These are phyloP conservation scores for Crenichthys baileyi DNA, from an alignment of 2,797 vertebrate genomes.

Conservation along the genomic window DNA sequence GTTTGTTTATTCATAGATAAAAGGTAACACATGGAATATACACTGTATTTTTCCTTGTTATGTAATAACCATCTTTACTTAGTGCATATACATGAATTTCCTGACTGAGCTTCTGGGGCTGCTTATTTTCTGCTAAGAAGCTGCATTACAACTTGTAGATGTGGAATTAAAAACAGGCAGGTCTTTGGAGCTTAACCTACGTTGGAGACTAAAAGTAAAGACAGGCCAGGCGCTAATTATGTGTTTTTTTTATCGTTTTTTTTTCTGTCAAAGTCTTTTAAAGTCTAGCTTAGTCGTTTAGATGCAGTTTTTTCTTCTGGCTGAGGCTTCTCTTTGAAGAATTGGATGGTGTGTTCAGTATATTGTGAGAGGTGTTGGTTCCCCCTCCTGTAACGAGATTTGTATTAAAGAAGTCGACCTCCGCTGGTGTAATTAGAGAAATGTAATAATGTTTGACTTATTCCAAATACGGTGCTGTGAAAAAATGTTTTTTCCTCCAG, in stretches of 20 bases:
- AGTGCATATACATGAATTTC: not conserved
- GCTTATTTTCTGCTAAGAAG: not conserved
- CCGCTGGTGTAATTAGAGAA: not conserved
- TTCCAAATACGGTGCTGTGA: not conserved
- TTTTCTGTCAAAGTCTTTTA: not conserved
- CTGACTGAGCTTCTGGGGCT: not conserved
- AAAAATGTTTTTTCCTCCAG: not conserved
- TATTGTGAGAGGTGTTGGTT: not conserved
- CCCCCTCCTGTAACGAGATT: not conserved
- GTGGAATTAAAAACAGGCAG: constrained; percentile 6
- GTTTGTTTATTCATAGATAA: constrained; percentile 31
- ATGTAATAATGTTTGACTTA: not conserved
- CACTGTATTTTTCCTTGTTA: not conserved
- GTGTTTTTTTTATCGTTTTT: not conserved
- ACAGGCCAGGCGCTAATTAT: not conserved
- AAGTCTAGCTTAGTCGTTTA: not conserved
- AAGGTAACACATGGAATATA: constrained; percentile 14
- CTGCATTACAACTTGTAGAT: not conserved
- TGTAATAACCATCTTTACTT: constrained; percentile 10
- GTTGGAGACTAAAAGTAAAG: not conserved
- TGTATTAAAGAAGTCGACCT: not conserved
- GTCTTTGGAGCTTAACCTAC: not conserved
- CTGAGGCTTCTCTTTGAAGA: not conserved
- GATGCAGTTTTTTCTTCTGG: not conserved
- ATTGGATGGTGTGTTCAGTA: not conserved